Percentiles rank a stretch among this genome's conserved stretches.
These are phyloP conservation scores for Aythya baeri DNA, from an alignment of 2,113 vertebrate species.

Conservation along the genomic window DNA sequence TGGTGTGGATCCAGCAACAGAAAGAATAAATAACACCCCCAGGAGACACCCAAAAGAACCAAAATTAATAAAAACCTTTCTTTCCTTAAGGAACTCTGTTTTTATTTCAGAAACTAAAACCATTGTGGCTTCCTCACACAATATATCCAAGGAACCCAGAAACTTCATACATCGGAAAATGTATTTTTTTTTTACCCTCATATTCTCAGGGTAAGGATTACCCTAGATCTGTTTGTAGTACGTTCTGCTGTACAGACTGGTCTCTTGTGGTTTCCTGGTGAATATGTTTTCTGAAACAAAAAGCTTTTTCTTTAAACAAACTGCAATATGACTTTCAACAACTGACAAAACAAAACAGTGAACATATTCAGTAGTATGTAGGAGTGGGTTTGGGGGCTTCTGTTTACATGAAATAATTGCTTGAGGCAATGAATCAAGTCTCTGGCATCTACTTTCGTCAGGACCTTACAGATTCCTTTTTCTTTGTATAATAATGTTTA, in stretches of 20 bases:
- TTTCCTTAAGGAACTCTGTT: not conserved
- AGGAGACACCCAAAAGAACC: not conserved
- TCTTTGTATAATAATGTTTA: slow-evolving; percentile 16
- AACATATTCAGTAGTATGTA: not conserved
- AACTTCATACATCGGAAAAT: not conserved
- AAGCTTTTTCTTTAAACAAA: slow-evolving; percentile 37
- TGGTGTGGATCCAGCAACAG: not conserved
- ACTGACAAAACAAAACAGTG: slow-evolving; percentile 25
- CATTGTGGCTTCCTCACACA: not conserved
- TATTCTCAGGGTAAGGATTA: slow-evolving; percentile 9
- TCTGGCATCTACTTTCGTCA: not conserved
- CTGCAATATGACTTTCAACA: not conserved
- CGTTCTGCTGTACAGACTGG: not conserved
- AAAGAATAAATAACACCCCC: not conserved
- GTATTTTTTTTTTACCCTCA: not conserved
- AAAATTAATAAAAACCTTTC: not conserved
- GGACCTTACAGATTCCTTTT: not conserved
- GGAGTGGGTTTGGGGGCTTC: not conserved
- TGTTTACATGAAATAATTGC: slow-evolving; percentile 6
- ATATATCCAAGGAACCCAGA: not conserved
- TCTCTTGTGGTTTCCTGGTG: not conserved
- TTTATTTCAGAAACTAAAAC: not conserved
- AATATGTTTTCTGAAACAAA: not conserved
- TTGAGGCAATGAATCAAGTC: not conserved
- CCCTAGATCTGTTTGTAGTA: not conserved